Evolutionary conservation across 2,113 vertebrate species (phyloP), one percentile per base, ranked within the genome.

Genomic region (Xenopus borealis): DNA sequence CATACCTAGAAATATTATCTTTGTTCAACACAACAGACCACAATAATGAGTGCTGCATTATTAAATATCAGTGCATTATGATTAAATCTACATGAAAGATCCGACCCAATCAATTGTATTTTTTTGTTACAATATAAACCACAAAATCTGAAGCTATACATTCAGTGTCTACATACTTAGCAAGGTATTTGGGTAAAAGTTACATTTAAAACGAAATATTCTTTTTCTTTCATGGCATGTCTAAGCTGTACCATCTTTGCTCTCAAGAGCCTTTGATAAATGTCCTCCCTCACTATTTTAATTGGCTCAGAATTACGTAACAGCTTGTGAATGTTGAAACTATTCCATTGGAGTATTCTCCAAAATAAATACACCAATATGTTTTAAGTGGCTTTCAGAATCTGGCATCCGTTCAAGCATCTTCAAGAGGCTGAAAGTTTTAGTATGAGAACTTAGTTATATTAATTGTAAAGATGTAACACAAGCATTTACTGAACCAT

Each of bases 311-410:
- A 10, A 68, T 44, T 52, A 14, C 57, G 68, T 50, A 75, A 50
- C 72, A 19, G 23, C 68, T 75, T 75, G 44, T 50, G 45, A 19
- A 30, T 11, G 40, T 66, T 75, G 55, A 33, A 50, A 20, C 66
- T 46, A 67, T 17, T 57, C 63, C 40, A 74, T 61, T 18, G 55
- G 27, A 52, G 17, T 12, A 61, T 67, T 50, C 20, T 67, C 65
- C 72, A 68, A 62, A 61, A 61, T 46, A 68, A 75, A 68, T 67
- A 62, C 20, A 30, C 20, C 53, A n/a, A 66, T 61, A 61, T 52
- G 65, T 68, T 75, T 75, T 68, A 75, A 75, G 65, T 68, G 57
- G 64, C 52, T 75, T 68, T 50, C 64, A 66, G 13, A 40, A 23
- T 65, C 33, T 74, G 72, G 63, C 72, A 75, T 62, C 20, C 18